Percentiles rank a stretch among this genome's conserved stretches.
phyloP scores from a whole-genome alignment of 2,113 vertebrate genomes.

The Gallinago undulata region DNA sequence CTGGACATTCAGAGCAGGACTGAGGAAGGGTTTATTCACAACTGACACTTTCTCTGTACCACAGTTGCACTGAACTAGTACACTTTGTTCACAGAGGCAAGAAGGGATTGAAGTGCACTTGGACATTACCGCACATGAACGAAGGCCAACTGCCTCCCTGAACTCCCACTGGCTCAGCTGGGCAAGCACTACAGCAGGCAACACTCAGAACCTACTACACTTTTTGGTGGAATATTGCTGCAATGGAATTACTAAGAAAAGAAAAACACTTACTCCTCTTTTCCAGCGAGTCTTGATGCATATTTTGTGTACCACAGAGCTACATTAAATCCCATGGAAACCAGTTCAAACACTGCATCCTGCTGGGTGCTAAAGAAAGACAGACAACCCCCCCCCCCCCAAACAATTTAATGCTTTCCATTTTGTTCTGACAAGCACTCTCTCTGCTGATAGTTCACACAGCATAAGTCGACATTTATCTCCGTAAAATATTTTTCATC shows the following conservation, averaged over 20 bases:
- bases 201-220: neutral
- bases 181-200: neutral
- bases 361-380: constrained; percentile 86
- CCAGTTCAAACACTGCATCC: constrained; percentile 93
- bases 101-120: neutral
- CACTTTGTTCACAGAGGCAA: neutral
- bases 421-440: neutral
- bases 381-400: neutral
- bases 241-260: neutral
- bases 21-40: neutral
- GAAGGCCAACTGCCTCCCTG: neutral
- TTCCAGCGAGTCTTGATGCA: constrained; percentile 91
- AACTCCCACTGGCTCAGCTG: neutral
- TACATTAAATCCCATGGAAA: constrained; percentile 95
- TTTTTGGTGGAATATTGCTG: neutral
- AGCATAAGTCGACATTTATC: neutral
- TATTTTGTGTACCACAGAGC: constrained; percentile 97
- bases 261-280: constrained; percentile 90
- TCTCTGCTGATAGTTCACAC: neutral
- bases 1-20: neutral
- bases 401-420: neutral
- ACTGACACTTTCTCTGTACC: neutral
- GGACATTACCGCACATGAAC: neutral
- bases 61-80: neutral
- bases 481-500: neutral